A percentile compares a stretch with the other conserved stretches of the same genome.
These are phyloP conservation scores for Chouioia cunea DNA, from an alignment of 2,888 invertebrate species.

Conservation along the genomic window DNA sequence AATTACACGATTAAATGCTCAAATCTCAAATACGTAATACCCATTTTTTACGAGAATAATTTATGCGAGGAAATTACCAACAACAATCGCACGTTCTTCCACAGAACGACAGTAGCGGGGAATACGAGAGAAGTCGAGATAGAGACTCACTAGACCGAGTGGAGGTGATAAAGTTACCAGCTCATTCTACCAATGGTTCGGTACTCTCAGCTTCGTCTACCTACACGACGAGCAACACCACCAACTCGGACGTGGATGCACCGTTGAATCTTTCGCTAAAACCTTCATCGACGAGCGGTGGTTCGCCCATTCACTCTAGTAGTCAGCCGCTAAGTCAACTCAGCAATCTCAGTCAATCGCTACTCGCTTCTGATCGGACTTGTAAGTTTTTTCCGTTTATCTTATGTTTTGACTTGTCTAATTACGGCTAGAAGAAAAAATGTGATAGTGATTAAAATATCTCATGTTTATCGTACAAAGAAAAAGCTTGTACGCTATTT, in stretches of 20 bases:
- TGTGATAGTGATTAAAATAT: slow-evolving; percentile 16
- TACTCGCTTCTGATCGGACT: slow-evolving; percentile 70
- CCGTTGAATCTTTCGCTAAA: slow-evolving; percentile 88
- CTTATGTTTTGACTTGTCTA: neutral
- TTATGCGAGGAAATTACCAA: too few relatives aligned
- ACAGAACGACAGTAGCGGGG: slow-evolving; percentile 37
- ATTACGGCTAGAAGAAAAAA: neutral
- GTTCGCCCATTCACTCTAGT: slow-evolving; percentile 62
- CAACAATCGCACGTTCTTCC: neutral
- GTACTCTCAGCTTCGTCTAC: slow-evolving; percentile 70
- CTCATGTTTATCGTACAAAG: neutral
- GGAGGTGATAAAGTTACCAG: slow-evolving; percentile 85
- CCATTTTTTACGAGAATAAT: too few relatives aligned
- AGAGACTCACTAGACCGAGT: slow-evolving; percentile 75
- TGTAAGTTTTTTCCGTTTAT: slow-evolving; percentile 67
- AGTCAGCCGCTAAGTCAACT: slow-evolving; percentile 65
- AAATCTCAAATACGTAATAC: too few relatives aligned
- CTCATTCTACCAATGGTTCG: slow-evolving; percentile 68
- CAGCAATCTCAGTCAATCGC: slow-evolving; percentile 67
- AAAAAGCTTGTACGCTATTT: neutral
- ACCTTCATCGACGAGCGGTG: slow-evolving; percentile 70
- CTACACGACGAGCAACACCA: slow-evolving; percentile 68
- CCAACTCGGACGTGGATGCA: slow-evolving; percentile 75
- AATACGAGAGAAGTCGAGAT: slow-evolving; percentile 55
- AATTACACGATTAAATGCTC: too few relatives aligned